phyloP scores from a whole-genome alignment of 2,113 vertebrate species.

The Triplophysa rosa region DNA sequence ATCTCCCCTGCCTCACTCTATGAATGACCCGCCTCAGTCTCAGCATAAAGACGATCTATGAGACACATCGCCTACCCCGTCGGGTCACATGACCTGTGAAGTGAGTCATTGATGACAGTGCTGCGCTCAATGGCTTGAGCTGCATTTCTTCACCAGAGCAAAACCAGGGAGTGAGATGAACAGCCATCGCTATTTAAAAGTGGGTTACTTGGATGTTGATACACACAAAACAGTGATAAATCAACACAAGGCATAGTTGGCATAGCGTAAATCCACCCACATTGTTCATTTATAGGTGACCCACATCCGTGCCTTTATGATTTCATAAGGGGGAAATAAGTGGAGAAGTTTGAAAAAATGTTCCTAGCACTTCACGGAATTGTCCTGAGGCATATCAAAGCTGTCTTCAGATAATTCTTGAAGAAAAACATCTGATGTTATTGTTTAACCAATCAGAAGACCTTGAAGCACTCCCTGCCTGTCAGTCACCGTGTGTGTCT shows the following conservation, averaged over 20 bases:
- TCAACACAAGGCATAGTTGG: constrained; percentile 18
- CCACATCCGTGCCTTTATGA: background rate
- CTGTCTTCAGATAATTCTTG: background rate
- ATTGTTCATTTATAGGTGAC: background rate
- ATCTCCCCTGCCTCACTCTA: constrained; percentile 58
- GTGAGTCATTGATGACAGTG: constrained; percentile 70
- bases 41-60: constrained; percentile 77
- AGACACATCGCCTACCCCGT: constrained; percentile 53
- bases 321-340: background rate
- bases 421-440: too few species aligned
- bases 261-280: constrained; percentile 16
- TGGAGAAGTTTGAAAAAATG: background rate
- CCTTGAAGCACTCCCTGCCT: too few species aligned
- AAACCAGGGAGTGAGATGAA: constrained; percentile 39
- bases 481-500: too few species aligned
- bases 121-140: constrained; percentile 40
- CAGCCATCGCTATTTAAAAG: constrained; percentile 19
- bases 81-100: constrained; percentile 70
- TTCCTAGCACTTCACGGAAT: background rate
- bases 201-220: constrained; percentile 1
- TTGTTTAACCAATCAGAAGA: too few species aligned
- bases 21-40: constrained; percentile 74
- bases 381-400: background rate
- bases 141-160: constrained; percentile 1
- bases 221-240: constrained; percentile 31